Base-by-base conservation (phyloP, 2,888 invertebrate genomes). In the Gerris lacustris region DNA sequence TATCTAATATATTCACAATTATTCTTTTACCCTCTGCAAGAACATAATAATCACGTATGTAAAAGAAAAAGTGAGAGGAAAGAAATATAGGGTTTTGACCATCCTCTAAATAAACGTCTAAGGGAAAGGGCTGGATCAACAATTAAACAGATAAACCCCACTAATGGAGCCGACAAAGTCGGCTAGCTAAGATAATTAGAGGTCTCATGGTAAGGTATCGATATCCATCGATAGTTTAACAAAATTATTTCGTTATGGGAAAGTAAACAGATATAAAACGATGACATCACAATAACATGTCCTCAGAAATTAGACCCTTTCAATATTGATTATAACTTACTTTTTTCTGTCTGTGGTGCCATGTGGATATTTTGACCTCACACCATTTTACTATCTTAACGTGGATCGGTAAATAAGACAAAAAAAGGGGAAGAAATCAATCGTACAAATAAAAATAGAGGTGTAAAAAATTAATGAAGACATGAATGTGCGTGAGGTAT, bases 191-290 rank as follows among this genome's bases (percentile, higher is more conserved):
- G 55, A 15, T 11, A 55, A 55, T 55, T 55, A 55, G 55, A 55
- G 55, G 55, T 5, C 55, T 55, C 55, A 2, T 55, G 55, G 15
- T 11, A 55, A 55, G 15, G 55, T 55, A 55, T 55, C 15, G 31
- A 5, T 15, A 55, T 55, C 55, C 9, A 55, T 55, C 55, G 55
- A 55, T 55, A 15, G 55, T 55, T 55, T 55, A 15, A 11, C 9
- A 9, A 55, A 55, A 55, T 55, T 55, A 55, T 55, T 55, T 55
- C 55, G 55, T 55, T 55, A 55, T 55, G 55, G 55, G 55, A 55
- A 55, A 55, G 15, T 15, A 55, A 55, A 55, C 15, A 55, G 15
- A 55, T 15, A 31, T 31, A 31, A 55, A 55, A 55, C 55, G 55
- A 15, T 55, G 55, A 55, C 55, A 55, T 2, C 55, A 11, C 15